Base-by-base conservation (phyloP, 2,888 invertebrate genomes). In the Calameuta pallipes region DNA sequence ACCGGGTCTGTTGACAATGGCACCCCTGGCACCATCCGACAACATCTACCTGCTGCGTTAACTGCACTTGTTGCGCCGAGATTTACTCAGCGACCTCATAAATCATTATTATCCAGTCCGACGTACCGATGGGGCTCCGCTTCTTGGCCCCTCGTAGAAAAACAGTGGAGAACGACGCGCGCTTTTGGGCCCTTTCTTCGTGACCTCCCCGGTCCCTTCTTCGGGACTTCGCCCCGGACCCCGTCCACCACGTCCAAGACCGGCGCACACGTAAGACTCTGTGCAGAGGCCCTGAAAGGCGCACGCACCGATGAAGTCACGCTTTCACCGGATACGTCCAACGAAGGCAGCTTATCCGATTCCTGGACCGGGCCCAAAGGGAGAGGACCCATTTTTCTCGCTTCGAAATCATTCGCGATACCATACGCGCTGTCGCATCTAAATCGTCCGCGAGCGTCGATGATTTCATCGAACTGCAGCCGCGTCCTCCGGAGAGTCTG, bases 21-120 rank as follows among this genome's bases (percentile, higher is more conserved):
- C 30, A 56, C 75, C 74, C 78, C 75, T 78, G 74, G 37, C 37
- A 11, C 76, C 2, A 56, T 56, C 56, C 56, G 70, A 34, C 77
- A 86, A 83, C 82, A 83, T 85, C 79, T 85, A 87, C 85, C 85
- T 85, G 86, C 81, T 81, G 83, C 74, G 79, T 78, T 79, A 76
- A 82, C 81, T 82, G 80, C 80, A 83, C 83, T 83, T 83, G 83
- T 83, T 83, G 82, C 80, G 77, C 56, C 56, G 9, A 56, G 56
- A 23, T 56, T 56, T 56, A 56, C 56, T 56, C 56, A 56, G 23
- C 56, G 56, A 56, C 23, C 56, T 56, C 56, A 23, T 56, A 56
- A 56, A 56, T 56, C 56, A 56, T 56, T 56, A 56, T 56, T 23
- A 56, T 23, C 56, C 56, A 56, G 56, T 56, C 56, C 9, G 23